Percentiles rank a stretch among this genome's conserved stretches.
Conservation (phyloP, 2,797 vertebrate species). For the Poeciliopsis presidionis region DNA sequence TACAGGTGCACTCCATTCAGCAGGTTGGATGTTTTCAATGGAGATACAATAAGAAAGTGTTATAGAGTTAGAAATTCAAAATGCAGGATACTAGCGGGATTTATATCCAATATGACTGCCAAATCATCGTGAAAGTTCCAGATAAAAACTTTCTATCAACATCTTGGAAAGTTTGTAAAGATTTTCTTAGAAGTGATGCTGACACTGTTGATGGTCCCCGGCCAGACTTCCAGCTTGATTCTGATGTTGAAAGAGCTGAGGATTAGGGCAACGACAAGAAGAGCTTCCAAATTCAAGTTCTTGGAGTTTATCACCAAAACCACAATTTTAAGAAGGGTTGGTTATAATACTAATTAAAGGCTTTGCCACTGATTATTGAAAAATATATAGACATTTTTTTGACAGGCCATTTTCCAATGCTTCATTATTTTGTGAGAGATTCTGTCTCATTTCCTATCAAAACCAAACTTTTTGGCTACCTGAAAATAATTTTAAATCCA, state of each 20-base stretch:
- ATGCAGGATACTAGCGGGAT: not conserved
- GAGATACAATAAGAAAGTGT: not conserved
- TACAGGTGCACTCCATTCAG: not conserved
- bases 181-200: not conserved
- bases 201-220: not conserved
- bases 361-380: not conserved
- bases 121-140: not conserved
- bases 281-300: not conserved
- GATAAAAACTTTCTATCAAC: not conserved
- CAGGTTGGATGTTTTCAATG: not conserved
- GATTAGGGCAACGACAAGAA: not conserved
- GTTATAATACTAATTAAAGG: not conserved
- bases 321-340: not conserved
- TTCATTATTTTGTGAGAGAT: not conserved
- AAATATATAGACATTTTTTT: not conserved
- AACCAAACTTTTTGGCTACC: not conserved
- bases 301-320: not conserved
- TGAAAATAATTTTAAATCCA: not conserved
- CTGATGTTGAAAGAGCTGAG: not conserved
- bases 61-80: not conserved
- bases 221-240: not conserved
- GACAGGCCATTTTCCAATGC: not conserved
- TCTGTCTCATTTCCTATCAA: not conserved
- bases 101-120: not conserved
- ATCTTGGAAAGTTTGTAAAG: not conserved